Percentiles rank a stretch among this genome's conserved stretches.
phyloP scores from a whole-genome alignment of 2,113 vertebrate genomes.

The Colistium nudipinnis region DNA sequence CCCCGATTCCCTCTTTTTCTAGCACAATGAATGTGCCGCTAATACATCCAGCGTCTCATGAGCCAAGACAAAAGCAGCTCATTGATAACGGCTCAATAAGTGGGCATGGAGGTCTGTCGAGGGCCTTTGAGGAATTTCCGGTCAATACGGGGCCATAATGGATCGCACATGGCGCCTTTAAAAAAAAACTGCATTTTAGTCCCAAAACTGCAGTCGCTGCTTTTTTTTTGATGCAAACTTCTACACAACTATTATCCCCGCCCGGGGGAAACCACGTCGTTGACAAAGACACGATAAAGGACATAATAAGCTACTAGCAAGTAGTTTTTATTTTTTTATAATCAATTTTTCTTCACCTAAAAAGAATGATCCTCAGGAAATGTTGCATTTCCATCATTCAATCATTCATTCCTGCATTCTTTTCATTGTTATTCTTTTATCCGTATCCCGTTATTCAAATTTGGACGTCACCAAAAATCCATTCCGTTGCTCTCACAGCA shows the following conservation, averaged over 20 bases:
- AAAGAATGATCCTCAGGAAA: too few species aligned
- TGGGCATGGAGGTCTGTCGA: constrained; percentile 49
- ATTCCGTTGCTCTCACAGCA: constrained; percentile 69
- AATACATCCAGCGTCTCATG: constrained; percentile 47
- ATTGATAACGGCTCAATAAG: constrained; percentile 74
- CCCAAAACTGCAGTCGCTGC: constrained; percentile 21
- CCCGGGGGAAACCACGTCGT: background rate
- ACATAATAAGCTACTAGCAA: constrained; percentile 7
- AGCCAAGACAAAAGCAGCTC: constrained; percentile 66
- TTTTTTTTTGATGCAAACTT: constrained; percentile 25
- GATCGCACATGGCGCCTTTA: constrained; percentile 46
- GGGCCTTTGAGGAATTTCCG: constrained; percentile 61
- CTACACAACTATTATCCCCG: background rate
- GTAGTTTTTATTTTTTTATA: background rate
- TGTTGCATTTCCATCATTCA: too few species aligned
- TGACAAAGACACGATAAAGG: background rate
- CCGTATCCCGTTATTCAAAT: too few species aligned
- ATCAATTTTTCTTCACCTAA: too few species aligned
- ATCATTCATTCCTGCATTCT: too few species aligned
- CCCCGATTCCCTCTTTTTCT: constrained; percentile 27
- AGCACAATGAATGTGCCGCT: constrained; percentile 54
- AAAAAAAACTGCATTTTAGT: constrained; percentile 23
- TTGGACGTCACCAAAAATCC: too few species aligned
- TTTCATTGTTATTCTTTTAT: constrained; percentile 56
- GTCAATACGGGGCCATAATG: constrained; percentile 55